These are phyloP conservation scores for Pongo abelii DNA, from an alignment of 2,113 vertebrate genomes.

Conservation along the genomic window DNA sequence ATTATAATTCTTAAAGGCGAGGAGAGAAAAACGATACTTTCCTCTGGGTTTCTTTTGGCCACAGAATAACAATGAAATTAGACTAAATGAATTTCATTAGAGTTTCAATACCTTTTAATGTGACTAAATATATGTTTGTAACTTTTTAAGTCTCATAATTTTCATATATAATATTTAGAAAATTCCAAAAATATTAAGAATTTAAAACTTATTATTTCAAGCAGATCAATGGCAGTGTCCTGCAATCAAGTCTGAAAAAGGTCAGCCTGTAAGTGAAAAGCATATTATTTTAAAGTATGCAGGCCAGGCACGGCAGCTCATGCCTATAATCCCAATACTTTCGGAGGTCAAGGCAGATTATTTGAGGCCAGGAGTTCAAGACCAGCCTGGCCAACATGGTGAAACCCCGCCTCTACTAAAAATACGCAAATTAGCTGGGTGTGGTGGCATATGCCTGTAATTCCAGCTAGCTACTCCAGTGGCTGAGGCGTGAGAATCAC, in stretches of 20 bases:
- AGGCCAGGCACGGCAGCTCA: neutral
- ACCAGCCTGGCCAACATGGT: no score
- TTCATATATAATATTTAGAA: neutral
- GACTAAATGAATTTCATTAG: neutral
- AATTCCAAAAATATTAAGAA: conserved; percentile 30
- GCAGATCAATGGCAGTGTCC: neutral
- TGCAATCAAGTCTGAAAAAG: neutral
- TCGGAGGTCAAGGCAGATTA: no score
- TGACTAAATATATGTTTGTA: neutral
- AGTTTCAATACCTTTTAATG: neutral
- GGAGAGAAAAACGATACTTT: neutral
- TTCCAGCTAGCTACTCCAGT: no score
- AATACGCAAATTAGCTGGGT: no score
- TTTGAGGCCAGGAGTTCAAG: no score
- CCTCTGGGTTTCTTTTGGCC: neutral
- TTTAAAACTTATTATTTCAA: conserved; percentile 15
- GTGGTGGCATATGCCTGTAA: no score
- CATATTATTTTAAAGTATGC: conserved; percentile 17
- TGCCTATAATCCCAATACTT: no score
- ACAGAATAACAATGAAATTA: conserved; percentile 18
- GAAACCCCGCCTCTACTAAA: no score
- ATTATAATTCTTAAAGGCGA: conserved; percentile 37
- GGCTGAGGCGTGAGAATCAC: no score
- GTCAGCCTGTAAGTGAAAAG: neutral
- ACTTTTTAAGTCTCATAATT: neutral